Evolutionary conservation across 2,797 vertebrate genomes (phyloP).

Genomic region (Capromys pilorides): DNA sequence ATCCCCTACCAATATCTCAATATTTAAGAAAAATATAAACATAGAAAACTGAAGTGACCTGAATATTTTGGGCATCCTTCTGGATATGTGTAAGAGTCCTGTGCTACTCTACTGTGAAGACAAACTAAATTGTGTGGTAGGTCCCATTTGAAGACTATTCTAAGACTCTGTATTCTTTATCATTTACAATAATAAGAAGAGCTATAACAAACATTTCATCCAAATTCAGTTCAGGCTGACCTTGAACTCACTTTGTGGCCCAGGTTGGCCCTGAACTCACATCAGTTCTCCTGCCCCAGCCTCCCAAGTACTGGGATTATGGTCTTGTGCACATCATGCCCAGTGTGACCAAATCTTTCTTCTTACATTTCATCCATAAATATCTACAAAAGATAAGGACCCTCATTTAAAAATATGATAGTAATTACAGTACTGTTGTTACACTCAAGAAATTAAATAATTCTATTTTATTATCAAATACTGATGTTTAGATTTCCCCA

Average conservation of each 20-base stretch:
- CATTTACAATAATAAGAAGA: slow-evolving; percentile 29
- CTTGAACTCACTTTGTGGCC: not conserved
- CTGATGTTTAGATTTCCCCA: not conserved
- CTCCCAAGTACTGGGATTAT: not conserved
- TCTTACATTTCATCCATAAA: not conserved
- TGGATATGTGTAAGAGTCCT: not conserved
- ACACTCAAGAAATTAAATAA: not conserved
- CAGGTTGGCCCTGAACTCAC: not conserved
- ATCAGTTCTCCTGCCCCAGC: not conserved
- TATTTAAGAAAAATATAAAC: slow-evolving; percentile 51
- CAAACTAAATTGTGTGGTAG: not conserved
- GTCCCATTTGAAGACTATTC: not conserved
- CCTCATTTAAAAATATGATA: not conserved
- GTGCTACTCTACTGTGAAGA: not conserved
- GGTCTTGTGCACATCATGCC: not conserved
- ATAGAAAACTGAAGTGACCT: slow-evolving; percentile 30
- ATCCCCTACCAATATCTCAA: slow-evolving; percentile 21
- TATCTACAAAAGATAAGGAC: not conserved
- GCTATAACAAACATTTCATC: slow-evolving; percentile 4
- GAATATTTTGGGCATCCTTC: not conserved
- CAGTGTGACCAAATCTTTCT: not conserved
- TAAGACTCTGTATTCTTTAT: not conserved
- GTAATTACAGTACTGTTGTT: not conserved
- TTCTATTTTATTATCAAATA: not conserved
- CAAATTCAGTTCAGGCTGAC: not conserved